Evolutionary conservation across 2,113 vertebrate genomes (phyloP).

Genomic region (human (Homo sapiens)): DNA sequence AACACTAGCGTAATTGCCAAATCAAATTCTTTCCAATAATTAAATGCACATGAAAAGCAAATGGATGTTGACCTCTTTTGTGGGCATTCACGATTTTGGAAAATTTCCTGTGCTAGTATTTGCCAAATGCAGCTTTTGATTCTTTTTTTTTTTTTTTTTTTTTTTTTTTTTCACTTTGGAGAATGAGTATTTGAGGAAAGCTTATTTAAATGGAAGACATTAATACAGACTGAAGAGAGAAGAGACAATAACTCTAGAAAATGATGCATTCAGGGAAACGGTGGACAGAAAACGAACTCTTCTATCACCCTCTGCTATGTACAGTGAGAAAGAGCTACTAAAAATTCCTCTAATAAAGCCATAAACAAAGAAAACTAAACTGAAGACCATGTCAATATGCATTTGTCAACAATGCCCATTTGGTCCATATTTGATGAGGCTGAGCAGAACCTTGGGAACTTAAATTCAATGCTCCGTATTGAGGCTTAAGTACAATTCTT

Average conservation of each 20-base stretch:
- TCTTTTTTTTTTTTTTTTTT: neutral
- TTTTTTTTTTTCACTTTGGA: neutral
- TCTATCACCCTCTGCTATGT: neutral
- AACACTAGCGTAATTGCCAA: constrained; percentile 53
- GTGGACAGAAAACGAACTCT: neutral
- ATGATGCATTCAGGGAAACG: neutral
- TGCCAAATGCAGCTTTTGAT: constrained; percentile 50
- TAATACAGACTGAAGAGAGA: neutral
- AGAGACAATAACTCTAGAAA: neutral
- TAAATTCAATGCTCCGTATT: neutral
- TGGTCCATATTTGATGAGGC: neutral
- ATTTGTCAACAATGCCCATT: neutral
- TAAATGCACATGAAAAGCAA: constrained; percentile 55
- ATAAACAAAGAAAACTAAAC: constrained; percentile 3
- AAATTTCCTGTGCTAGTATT: constrained; percentile 40
- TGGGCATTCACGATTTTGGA: neutral
- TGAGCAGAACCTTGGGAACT: neutral
- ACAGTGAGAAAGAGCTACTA: neutral
- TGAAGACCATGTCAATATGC: neutral
- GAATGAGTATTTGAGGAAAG: constrained; percentile 55
- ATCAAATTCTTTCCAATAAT: constrained; percentile 58
- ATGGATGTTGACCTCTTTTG: constrained; percentile 61
- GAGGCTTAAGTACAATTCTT: neutral
- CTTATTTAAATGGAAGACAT: constrained; percentile 7
- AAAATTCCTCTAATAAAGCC: neutral